phyloP scores from a whole-genome alignment of 2,113 vertebrate species.

The Vimba vimba region DNA sequence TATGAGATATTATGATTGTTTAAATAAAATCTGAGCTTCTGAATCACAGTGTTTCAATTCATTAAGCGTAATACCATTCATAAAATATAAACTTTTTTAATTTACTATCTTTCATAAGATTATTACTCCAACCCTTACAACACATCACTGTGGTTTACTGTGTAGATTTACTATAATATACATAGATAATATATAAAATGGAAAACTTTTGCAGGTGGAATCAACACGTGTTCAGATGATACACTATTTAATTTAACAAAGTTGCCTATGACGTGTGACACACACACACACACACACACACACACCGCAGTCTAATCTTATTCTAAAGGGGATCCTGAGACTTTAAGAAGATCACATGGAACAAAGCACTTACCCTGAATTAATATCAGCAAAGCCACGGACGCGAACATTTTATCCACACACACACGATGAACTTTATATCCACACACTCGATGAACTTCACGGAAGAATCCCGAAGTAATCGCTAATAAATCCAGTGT shows the following conservation, averaged over 20 bases:
- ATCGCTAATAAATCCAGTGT: background rate
- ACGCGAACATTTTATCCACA: conserved; percentile 69
- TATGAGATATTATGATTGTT: background rate
- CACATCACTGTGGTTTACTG: too few species aligned
- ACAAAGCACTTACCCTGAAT: conserved; percentile 51
- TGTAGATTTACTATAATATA: background rate
- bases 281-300: too few species aligned
- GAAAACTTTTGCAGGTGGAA: too few species aligned
- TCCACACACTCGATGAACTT: background rate
- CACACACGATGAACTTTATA: background rate
- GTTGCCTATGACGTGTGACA: background rate
- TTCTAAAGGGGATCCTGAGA: conserved; percentile 32
- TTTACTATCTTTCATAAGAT: background rate
- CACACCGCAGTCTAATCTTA: conserved; percentile 23
- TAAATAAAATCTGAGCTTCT: background rate
- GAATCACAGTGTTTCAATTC: background rate
- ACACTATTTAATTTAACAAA: background rate
- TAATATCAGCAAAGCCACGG: conserved; percentile 65
- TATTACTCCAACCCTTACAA: background rate
- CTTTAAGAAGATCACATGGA: conserved; percentile 39
- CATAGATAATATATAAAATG: too few species aligned
- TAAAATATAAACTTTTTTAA: background rate
- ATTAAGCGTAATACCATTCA: background rate
- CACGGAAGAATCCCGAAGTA: background rate
- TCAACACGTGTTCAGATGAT: background rate